These are phyloP conservation scores for Junonia oenone DNA, from an alignment of 2,888 invertebrate species.

Conservation along the genomic window DNA sequence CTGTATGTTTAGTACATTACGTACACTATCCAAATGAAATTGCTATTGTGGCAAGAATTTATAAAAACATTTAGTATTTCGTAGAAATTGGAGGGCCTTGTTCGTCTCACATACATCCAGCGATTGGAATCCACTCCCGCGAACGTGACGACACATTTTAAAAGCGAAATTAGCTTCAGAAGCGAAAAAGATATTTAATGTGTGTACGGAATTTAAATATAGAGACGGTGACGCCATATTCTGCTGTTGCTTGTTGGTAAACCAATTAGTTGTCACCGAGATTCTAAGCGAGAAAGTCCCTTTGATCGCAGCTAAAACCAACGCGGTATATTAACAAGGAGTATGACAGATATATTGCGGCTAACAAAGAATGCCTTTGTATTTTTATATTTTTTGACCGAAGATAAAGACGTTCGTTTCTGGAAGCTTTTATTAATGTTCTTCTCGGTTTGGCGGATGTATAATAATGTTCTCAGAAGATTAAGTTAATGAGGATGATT, in stretches of 20 bases:
- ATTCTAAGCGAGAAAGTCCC: conserved; percentile 51
- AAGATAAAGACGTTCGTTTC: conserved; percentile 28
- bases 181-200: conserved; percentile 41
- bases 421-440: conserved; percentile 23
- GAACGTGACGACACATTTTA: conserved; percentile 62
- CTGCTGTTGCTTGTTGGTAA: conserved; percentile 50
- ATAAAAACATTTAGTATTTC: conserved; percentile 16
- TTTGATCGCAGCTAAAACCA: conserved; percentile 68
- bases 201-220: conserved; percentile 40
- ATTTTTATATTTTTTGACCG: conserved; percentile 40
- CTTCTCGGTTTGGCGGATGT: conserved; percentile 21
- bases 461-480: conserved; percentile 19
- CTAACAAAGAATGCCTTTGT: conserved; percentile 53
- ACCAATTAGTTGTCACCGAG: conserved; percentile 67
- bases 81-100: conserved; percentile 14
- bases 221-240: conserved; percentile 41
- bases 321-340: conserved; percentile 65
- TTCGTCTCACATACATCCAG: conserved; percentile 12
- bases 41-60: background rate
- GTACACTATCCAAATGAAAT: background rate
- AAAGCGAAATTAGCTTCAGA: conserved; percentile 53
- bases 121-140: conserved; percentile 39
- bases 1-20: too few relatives aligned
- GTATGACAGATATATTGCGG: conserved; percentile 69
- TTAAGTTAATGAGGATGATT: conserved; percentile 14